Conservation (phyloP, 2,113 vertebrate genomes). For the Athene cunicularia region DNA sequence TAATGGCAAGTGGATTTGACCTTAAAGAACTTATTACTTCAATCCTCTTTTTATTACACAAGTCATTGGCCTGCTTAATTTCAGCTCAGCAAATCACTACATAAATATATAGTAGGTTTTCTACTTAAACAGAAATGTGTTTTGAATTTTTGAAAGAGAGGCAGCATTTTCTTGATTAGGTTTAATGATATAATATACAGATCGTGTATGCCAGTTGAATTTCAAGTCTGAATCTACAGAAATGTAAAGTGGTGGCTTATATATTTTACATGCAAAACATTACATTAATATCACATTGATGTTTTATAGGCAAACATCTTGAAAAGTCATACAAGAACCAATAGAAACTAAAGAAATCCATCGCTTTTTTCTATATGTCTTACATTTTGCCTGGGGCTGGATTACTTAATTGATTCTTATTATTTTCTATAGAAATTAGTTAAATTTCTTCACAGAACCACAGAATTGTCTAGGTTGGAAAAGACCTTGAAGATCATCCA, state of each 20-base stretch:
- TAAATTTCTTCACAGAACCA: background rate
- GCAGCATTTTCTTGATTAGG: background rate
- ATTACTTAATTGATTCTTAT: background rate
- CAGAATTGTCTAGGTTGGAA: no score
- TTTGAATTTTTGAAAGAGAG: background rate
- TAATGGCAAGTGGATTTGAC: background rate
- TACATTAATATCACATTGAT: background rate
- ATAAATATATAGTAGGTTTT: background rate
- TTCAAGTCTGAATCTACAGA: background rate
- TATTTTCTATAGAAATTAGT: background rate
- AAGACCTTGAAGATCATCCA: no score
- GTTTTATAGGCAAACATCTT: background rate
- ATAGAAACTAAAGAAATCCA: background rate
- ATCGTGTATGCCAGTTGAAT: background rate
- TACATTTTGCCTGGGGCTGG: background rate
- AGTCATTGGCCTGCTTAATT: background rate
- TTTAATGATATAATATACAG: background rate
- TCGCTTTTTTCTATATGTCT: background rate
- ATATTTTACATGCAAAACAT: background rate
- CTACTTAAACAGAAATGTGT: background rate
- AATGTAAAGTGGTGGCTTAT: background rate
- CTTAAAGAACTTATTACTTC: constrained; percentile 16
- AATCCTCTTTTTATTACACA: constrained; percentile 7
- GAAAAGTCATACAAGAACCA: background rate
- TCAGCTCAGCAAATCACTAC: background rate